A percentile compares a stretch with the other conserved stretches of the same genome.
phyloP scores from a whole-genome alignment of 1,140 invertebrate species.

The Lepidurus packardi region DNA sequence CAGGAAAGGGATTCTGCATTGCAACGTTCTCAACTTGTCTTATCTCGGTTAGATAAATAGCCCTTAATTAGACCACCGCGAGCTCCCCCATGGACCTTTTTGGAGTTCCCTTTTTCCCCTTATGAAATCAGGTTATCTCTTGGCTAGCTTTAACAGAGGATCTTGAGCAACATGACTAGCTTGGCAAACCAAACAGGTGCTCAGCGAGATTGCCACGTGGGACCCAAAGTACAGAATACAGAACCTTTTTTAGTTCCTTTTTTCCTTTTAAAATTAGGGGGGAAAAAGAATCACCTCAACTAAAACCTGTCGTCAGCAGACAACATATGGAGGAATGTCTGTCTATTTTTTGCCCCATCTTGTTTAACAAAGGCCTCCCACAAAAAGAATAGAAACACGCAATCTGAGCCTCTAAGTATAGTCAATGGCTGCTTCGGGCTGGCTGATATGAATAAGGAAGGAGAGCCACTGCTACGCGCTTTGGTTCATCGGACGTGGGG shows the following conservation, averaged over 20 bases:
- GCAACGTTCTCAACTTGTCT: neutral
- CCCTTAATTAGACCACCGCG: slow-evolving; percentile 14
- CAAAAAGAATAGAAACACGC: neutral
- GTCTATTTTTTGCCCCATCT: neutral
- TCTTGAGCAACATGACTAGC: neutral
- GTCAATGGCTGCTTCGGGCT: neutral
- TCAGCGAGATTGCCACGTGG: neutral
- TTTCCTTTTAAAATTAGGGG: neutral
- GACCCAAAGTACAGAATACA: neutral
- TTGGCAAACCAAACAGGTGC: neutral
- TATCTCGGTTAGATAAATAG: neutral
- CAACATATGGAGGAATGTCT: neutral
- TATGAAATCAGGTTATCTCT: too few species aligned
- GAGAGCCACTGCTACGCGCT: neutral
- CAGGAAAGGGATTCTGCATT: too few species aligned
- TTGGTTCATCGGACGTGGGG: neutral
- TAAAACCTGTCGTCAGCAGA: neutral
- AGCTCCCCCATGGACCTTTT: neutral
- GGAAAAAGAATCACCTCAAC: neutral
- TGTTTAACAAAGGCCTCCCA: neutral
- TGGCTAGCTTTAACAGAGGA: neutral
- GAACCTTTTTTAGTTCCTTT: neutral
- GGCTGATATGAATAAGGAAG: neutral
- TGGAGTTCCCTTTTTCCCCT: too few species aligned
- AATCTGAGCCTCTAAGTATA: neutral